Conservation (phyloP, 2,888 invertebrate species). For the Protophormia terraenovae region DNA sequence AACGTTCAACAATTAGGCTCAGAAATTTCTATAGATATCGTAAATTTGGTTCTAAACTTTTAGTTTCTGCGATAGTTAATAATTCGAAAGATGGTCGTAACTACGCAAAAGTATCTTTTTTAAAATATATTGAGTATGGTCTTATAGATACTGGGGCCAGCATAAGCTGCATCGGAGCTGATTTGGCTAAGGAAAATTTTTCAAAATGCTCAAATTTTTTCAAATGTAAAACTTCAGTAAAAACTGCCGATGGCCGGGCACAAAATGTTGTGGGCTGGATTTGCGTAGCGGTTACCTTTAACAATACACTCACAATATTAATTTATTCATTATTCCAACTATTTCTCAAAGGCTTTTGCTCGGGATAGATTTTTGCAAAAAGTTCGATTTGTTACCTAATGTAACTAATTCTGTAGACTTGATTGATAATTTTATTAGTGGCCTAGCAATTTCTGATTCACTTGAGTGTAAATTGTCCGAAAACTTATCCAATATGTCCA, state of each 20-base stretch:
- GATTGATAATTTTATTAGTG: neutral
- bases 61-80: neutral
- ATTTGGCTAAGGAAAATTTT: neutral
- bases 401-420: constrained; percentile 7
- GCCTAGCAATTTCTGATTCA: neutral
- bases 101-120: neutral
- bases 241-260: neutral
- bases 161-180: neutral
- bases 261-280: constrained; percentile 18
- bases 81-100: neutral
- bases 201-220: neutral
- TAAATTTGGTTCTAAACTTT: neutral
- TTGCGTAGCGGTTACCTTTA: neutral
- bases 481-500: neutral
- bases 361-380: no score
- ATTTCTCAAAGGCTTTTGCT: constrained; percentile 38
- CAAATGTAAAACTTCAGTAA: neutral
- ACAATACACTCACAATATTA: neutral
- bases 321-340: constrained; percentile 33
- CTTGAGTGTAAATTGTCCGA: neutral
- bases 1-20: neutral
- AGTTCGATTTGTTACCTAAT: no score
- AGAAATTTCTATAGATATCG: no score
- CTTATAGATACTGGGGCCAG: neutral
- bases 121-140: neutral